Evolutionary conservation across 2,888 invertebrate species (phyloP), one percentile per base, ranked within the genome.

Genomic region (Xestia rhomboidea): DNA sequence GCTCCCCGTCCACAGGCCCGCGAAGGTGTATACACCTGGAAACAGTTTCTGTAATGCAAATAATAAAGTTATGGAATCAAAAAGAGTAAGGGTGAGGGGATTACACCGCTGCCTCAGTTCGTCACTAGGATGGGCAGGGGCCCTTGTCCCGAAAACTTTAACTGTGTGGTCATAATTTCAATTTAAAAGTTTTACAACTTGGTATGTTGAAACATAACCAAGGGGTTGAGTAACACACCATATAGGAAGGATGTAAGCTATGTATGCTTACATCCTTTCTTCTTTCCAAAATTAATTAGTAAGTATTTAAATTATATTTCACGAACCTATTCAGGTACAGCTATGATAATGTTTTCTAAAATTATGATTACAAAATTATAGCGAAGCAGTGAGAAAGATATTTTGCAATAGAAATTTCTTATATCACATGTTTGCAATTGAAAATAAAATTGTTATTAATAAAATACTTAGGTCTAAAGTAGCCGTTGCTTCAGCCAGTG

Each of bases 101-200:
- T 88, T 87, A 88, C 79, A 70, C 38, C 79, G 75, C 81, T 83
- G 86, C 78, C 82, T 85, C 71, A 68, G 74, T 73, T 73, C 79
- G 79, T 74, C 80, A 83, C 86, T 77, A 77, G 82, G 86, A 81
- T 86, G 89, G 89, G 83, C 77, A 80, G 85, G 89, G 89, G 82
- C 77, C 85, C 86, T 83, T 87, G 84, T 89, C 87, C 90, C 91
- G 82, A 84, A 90, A 92, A 93, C 90, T 92, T 93, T 90, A 73
- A 83, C 85, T 87, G 87, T 91, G 89, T 90, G 91, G 92, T 92
- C 92, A 93, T 93, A 93, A 94, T 93, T 93, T 92, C 91, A 93
- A 94, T 93, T 93, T 93, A 91, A 93, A 94, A 94, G 92, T 93
- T 94, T 87, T 80, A 84, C 84, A 90, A 90, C 90, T 90, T 92